phyloP scores from a whole-genome alignment of 1,140 invertebrate species.

The Brachionus asplanchnoidis region DNA sequence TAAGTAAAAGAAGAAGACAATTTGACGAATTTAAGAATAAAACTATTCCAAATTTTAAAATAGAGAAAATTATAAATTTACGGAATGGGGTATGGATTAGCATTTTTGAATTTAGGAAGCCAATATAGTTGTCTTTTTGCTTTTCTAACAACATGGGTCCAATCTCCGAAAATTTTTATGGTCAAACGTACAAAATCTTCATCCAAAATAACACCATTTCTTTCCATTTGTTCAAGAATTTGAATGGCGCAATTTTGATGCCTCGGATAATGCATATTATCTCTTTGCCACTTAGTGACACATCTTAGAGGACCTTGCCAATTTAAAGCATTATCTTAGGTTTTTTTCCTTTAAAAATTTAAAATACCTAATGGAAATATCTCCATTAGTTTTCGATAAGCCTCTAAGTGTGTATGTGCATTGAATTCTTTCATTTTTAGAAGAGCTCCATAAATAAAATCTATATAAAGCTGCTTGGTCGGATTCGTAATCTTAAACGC shows the following conservation, averaged over 20 bases:
- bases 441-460: constrained; percentile 85
- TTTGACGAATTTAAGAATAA: too few relatives aligned
- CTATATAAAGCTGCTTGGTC: constrained; percentile 56
- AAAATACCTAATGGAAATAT: constrained; percentile 77
- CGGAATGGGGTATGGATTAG: constrained; percentile 76
- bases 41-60: too few relatives aligned
- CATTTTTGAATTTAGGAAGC: constrained; percentile 91
- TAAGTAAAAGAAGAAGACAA: too few relatives aligned
- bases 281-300: constrained; percentile 53
- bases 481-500: background rate
- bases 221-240: constrained; percentile 82
- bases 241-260: constrained; percentile 86
- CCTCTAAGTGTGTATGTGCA: constrained; percentile 74
- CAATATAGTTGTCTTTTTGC: constrained; percentile 90
- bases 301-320: constrained; percentile 43
- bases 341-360: background rate
- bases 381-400: constrained; percentile 82
- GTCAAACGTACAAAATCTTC: constrained; percentile 74
- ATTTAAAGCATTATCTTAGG: constrained; percentile 64
- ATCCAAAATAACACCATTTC: constrained; percentile 63
- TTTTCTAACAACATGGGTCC: constrained; percentile 72
- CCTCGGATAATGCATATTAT: constrained; percentile 85
- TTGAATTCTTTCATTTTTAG: constrained; percentile 82
- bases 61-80: constrained; percentile 46
- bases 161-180: constrained; percentile 73